A percentile compares a stretch with the other conserved stretches of the same genome.
Conservation (phyloP, 2,113 vertebrate genomes). For the Catharus bicknelli region DNA sequence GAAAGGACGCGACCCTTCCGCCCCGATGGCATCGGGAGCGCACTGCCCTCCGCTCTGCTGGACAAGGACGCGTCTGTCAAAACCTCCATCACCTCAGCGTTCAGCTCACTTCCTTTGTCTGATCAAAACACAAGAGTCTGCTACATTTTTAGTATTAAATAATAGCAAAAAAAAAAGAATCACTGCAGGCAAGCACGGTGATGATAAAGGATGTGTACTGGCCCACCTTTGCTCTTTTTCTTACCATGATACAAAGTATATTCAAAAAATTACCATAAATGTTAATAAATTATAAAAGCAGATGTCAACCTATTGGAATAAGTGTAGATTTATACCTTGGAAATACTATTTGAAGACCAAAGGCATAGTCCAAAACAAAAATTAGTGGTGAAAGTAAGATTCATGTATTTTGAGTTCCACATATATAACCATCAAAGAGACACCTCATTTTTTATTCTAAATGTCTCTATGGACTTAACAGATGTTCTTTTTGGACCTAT, state of each 20-base stretch:
- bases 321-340: neutral
- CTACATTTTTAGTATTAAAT: neutral
- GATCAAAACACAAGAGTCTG: neutral
- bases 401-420: neutral
- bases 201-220: neutral
- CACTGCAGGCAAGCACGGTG: neutral
- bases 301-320: neutral
- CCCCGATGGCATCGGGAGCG: accelerated
- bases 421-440: neutral
- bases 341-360: neutral
- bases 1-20: accelerated
- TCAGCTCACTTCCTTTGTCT: neutral
- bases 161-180: neutral
- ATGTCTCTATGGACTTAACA: conserved; percentile 25
- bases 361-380: neutral
- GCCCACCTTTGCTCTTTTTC: neutral
- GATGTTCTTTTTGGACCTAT: conserved; percentile 6
- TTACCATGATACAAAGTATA: neutral
- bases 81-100: neutral
- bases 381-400: conserved; percentile 26
- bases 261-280: neutral
- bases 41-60: accelerated
- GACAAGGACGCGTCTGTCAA: accelerated
- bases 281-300: conserved; percentile 9
- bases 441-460: conserved; percentile 40